phyloP scores from a whole-genome alignment of 2,113 vertebrate species.

The Capreolus pygargus region DNA sequence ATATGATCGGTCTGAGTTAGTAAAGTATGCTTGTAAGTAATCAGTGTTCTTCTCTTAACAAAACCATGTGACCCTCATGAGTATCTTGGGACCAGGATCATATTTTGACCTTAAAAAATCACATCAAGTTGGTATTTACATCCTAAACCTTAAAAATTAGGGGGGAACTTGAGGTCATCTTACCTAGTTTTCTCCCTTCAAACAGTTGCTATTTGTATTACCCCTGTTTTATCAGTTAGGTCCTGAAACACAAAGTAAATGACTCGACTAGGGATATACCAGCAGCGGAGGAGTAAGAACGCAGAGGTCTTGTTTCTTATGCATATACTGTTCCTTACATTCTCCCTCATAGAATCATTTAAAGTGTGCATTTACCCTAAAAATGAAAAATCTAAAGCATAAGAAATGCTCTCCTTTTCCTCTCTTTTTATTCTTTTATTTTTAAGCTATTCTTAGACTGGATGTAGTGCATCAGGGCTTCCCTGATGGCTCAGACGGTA shows the following conservation, averaged over 20 bases:
- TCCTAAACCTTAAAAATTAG: constrained; percentile 29
- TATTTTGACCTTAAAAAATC: constrained; percentile 48
- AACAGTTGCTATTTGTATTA: neutral
- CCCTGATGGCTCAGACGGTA: neutral
- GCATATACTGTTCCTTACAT: neutral
- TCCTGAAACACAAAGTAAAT: neutral
- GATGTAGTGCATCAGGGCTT: neutral
- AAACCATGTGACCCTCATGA: neutral
- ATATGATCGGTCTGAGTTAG: neutral
- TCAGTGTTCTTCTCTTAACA: constrained; percentile 33
- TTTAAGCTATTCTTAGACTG: constrained; percentile 9
- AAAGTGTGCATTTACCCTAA: neutral
- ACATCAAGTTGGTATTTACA: neutral
- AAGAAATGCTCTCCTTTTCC: neutral
- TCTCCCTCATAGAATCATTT: neutral
- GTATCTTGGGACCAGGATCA: constrained; percentile 9
- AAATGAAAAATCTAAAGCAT: neutral
- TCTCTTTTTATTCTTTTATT: neutral
- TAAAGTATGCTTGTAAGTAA: neutral
- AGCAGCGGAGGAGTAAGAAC: neutral
- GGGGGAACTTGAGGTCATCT: constrained; percentile 1
- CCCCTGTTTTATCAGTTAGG: neutral
- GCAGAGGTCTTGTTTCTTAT: constrained; percentile 16
- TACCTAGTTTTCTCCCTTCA: constrained; percentile 7
- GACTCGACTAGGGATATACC: neutral